These are phyloP conservation scores for Troides helena DNA, from an alignment of 2,888 invertebrate species.

Conservation along the genomic window DNA sequence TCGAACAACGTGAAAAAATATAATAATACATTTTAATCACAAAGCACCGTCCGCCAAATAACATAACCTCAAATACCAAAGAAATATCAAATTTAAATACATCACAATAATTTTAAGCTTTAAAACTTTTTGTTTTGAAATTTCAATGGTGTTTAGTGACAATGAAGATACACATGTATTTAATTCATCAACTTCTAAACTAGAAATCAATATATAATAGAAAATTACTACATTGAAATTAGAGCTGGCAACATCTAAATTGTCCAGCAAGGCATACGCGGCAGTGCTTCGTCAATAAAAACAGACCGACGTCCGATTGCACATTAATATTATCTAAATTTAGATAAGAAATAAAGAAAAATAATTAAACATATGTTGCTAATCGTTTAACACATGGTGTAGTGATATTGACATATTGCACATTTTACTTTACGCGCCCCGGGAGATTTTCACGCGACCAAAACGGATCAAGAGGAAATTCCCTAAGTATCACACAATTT, in stretches of 20 bases:
- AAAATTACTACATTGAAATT: not conserved
- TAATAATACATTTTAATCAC: slow-evolving; percentile 18
- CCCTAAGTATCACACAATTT: not conserved
- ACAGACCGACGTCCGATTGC: slow-evolving; percentile 21
- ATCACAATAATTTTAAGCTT: not conserved
- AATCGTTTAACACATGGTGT: slow-evolving; percentile 6
- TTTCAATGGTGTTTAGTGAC: too few relatives aligned
- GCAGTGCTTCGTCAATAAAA: slow-evolving; percentile 24
- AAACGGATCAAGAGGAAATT: too few relatives aligned
- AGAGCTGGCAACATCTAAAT: not conserved
- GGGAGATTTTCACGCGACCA: not conserved
- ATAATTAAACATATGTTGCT: slow-evolving; percentile 2
- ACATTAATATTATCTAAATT: slow-evolving; percentile 18
- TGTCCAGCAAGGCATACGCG: not conserved
- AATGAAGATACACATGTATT: too few relatives aligned
- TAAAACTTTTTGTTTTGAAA: too few relatives aligned
- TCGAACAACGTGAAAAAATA: slow-evolving; percentile 29
- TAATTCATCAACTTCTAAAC: too few relatives aligned
- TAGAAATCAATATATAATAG: too few relatives aligned
- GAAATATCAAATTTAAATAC: slow-evolving; percentile 18
- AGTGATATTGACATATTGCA: slow-evolving; percentile 15
- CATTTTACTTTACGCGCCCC: slow-evolving; percentile 6
- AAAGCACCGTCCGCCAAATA: slow-evolving; percentile 21
- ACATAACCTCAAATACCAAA: slow-evolving; percentile 21
- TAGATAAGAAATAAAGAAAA: slow-evolving; percentile 15